phyloP scores from a whole-genome alignment of 2,113 vertebrate species.

The Austrofundulus limnaeus region DNA sequence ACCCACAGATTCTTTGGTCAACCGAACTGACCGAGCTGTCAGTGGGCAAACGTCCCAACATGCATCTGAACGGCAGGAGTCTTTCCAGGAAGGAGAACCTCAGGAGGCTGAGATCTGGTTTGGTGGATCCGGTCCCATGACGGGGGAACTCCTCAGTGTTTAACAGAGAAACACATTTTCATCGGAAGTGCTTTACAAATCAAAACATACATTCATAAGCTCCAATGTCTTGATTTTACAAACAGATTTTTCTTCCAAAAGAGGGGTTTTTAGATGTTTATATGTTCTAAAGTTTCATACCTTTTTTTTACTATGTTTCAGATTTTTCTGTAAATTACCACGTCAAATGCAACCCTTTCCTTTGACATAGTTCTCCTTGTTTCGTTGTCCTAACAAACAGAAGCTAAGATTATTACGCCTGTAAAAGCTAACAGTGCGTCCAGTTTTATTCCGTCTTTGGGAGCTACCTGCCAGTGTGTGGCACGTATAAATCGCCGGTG shows the following conservation, averaged over 20 bases:
- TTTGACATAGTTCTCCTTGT: conserved; percentile 3
- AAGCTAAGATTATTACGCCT: conserved; percentile 53
- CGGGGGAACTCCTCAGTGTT: neutral
- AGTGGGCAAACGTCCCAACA: conserved; percentile 56
- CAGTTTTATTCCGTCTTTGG: conserved; percentile 64
- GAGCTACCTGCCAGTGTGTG: conserved; percentile 62
- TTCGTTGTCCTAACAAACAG: conserved; percentile 1
- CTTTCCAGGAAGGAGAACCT: conserved; percentile 8
- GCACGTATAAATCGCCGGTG: conserved; percentile 57
- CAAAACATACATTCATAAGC: neutral
- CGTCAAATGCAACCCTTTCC: neutral
- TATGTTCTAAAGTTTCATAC: no score
- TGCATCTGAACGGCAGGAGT: conserved; percentile 42
- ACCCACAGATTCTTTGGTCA: conserved; percentile 55
- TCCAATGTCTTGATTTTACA: neutral
- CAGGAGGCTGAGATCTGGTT: neutral
- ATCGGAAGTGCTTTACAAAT: no score
- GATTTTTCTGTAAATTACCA: no score
- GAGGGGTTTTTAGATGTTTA: no score
- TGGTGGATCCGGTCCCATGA: conserved; percentile 7
- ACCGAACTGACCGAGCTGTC: conserved; percentile 55
- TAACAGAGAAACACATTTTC: no score
- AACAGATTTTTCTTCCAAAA: no score
- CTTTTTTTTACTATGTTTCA: no score
- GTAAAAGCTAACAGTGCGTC: conserved; percentile 63